These are phyloP conservation scores for Sebastes nivosus DNA, from an alignment of 2,797 vertebrate species.

Conservation along the genomic window DNA sequence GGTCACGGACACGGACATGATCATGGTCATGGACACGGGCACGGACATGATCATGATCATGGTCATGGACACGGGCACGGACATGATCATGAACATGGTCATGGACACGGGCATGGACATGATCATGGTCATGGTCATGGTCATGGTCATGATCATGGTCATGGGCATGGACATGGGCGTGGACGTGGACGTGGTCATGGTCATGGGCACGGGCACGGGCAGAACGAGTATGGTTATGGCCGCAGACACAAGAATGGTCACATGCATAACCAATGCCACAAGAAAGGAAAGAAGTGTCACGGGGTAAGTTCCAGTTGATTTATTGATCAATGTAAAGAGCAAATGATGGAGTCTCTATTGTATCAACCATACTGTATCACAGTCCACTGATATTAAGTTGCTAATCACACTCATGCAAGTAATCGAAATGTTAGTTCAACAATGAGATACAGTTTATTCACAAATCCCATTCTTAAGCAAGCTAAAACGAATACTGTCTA, in stretches of 20 bases:
- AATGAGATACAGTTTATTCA: neutral
- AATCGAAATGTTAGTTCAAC: neutral
- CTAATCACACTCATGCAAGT: neutral
- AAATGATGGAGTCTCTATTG: neutral
- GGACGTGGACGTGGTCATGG: too few relatives aligned
- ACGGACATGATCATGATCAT: too few relatives aligned
- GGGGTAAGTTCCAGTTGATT: conserved; percentile 35
- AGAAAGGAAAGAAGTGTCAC: conserved; percentile 39
- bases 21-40: rapidly evolving
- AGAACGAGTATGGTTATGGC: neutral
- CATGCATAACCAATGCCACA: conserved; percentile 47
- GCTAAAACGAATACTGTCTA: too few relatives aligned
- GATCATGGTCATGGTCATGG: rapidly evolving
- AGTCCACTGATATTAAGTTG: neutral
- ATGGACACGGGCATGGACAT: rapidly evolving
- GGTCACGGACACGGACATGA: rapidly evolving
- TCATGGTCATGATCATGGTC: rapidly evolving
- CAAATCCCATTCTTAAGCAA: neutral
- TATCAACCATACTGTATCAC: too few relatives aligned
- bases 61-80: neutral
- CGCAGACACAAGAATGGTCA: conserved; percentile 43
- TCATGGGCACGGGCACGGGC: neutral
- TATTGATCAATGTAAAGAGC: neutral
- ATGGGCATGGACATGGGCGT: rapidly evolving
- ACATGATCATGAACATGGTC: too few relatives aligned